Evolutionary conservation across 2,888 invertebrate genomes (phyloP).

Genomic region (Sepiola atlantica): DNA sequence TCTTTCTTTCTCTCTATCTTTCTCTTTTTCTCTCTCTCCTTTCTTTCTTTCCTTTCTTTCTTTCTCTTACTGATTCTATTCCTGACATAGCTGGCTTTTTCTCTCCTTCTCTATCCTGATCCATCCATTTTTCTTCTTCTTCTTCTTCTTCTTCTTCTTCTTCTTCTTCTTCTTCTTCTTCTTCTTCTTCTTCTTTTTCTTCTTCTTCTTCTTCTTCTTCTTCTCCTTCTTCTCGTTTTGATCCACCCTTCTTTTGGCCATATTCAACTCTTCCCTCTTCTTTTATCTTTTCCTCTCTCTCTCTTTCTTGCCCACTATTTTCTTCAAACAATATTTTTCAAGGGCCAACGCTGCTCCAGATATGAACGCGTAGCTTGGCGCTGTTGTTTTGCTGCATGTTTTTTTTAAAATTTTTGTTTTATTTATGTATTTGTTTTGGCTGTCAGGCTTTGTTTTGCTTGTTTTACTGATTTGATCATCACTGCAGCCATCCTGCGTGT

Average conservation of each 20-base stretch:
- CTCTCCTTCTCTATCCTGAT: not conserved
- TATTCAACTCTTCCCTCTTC: not conserved
- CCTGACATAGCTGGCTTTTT: no score
- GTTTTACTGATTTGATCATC: not conserved
- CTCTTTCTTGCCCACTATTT: no score
- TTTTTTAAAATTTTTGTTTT: no score
- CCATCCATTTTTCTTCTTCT: not conserved
- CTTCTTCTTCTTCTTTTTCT: no score
- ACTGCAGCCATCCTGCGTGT: slow-evolving; percentile 12
- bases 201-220: no score
- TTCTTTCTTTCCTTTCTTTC: no score
- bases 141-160: not conserved
- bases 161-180: not conserved
- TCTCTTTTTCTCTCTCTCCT: not conserved
- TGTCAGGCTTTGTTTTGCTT: slow-evolving; percentile 38
- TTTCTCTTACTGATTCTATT: not conserved
- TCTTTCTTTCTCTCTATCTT: not conserved
- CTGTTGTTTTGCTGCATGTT: slow-evolving; percentile 38
- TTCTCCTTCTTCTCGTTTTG: not conserved
- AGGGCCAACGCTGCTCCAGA: slow-evolving; percentile 35
- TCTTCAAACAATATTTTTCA: not conserved
- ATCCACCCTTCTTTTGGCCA: not conserved
- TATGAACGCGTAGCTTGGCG: slow-evolving; percentile 47
- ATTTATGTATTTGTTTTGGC: not conserved
- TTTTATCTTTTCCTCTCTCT: not conserved